Percentiles rank a stretch among this genome's conserved stretches.
Evolutionary conservation across 2,797 vertebrate genomes (phyloP).

Genomic region (Ispidina lecontei): DNA sequence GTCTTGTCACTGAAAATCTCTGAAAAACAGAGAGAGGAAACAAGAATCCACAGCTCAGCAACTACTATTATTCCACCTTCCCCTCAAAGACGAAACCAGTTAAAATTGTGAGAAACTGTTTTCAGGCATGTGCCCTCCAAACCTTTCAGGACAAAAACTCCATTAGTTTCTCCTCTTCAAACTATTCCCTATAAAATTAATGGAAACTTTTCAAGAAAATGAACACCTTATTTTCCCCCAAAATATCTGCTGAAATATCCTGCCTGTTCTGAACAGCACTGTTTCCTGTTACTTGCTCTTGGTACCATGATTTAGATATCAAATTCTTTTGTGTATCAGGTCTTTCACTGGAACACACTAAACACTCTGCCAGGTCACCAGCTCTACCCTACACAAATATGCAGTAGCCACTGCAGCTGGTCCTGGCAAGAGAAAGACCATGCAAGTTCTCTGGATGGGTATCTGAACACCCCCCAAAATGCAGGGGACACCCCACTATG

Average conservation of each 20-base stretch:
- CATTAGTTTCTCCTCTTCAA: not conserved
- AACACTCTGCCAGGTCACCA: not conserved
- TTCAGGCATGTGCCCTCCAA: not conserved
- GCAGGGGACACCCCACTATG: rapidly evolving
- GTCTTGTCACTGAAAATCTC: not conserved
- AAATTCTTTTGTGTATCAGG: not conserved
- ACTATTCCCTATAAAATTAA: not conserved
- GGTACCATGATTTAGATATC: not conserved
- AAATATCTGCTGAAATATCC: not conserved
- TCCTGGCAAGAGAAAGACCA: not conserved
- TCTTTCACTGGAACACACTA: not conserved
- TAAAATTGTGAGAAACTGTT: not conserved
- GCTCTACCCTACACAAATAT: not conserved
- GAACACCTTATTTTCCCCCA: not conserved
- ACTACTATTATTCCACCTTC: not conserved
- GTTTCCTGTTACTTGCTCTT: not conserved
- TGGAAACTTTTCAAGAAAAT: not conserved
- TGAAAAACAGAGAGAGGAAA: not conserved
- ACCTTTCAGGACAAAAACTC: not conserved
- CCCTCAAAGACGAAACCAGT: not conserved
- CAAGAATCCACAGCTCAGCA: not conserved
- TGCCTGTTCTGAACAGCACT: not conserved
- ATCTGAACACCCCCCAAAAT: rapidly evolving
- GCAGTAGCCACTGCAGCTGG: not conserved
- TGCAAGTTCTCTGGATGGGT: rapidly evolving